Conservation (phyloP, 2,888 invertebrate genomes). For the Parelbella ahira region DNA sequence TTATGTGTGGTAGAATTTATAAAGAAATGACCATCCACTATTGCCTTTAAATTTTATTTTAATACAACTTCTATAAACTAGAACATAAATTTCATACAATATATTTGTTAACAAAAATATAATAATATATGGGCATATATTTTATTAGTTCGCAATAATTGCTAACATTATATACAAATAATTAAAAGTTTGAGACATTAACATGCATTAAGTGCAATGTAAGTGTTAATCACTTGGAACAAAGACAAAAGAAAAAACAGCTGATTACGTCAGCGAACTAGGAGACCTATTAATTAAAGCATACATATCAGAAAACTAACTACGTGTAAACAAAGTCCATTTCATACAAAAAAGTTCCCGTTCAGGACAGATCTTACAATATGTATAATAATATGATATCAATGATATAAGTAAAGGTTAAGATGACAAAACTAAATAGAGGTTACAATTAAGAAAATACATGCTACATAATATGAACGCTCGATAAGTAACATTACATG, state of each 20-base stretch:
- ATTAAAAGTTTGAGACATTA: not conserved
- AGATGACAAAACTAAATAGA: constrained; percentile 30
- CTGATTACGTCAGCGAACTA: constrained; percentile 10
- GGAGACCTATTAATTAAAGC: constrained; percentile 32
- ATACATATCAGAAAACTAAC: constrained; percentile 31
- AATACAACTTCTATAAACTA: too few species aligned
- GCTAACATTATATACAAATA: too few species aligned
- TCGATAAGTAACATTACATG: constrained; percentile 57
- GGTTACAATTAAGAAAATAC: constrained; percentile 36
- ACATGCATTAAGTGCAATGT: not conserved
- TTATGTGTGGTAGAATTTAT: too few species aligned
- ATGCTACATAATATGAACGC: constrained; percentile 48
- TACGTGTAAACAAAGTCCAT: constrained; percentile 44
- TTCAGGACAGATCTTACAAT: constrained; percentile 46
- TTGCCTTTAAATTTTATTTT: too few species aligned
- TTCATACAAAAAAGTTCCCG: constrained; percentile 79
- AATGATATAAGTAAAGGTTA: constrained; percentile 45
- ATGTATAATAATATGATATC: constrained; percentile 20
- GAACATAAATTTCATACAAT: too few species aligned
- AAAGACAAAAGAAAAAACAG: not conserved
- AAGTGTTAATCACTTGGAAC: too few species aligned
- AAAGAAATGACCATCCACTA: too few species aligned
- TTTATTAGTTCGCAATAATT: not conserved
- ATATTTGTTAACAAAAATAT: not conserved
- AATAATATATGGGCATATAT: not conserved